Percentiles rank a stretch among this genome's conserved stretches.
Conservation (phyloP, 2,113 vertebrate genomes). For the Donacobius atricapilla region DNA sequence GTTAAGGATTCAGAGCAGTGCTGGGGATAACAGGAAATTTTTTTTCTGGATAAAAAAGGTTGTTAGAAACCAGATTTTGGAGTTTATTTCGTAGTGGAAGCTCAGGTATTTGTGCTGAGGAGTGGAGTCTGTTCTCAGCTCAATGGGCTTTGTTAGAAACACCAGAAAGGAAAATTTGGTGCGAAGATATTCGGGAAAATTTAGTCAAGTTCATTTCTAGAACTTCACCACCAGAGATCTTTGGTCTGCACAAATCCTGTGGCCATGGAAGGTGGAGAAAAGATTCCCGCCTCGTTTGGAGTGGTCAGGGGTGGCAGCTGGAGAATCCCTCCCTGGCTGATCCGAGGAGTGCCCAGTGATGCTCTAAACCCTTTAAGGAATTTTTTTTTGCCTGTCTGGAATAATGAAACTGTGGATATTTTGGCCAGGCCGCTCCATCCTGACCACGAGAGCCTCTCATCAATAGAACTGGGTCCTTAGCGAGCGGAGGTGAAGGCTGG, state of each 20-base stretch:
- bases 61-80: neutral
- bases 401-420: neutral
- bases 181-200: neutral
- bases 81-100: neutral
- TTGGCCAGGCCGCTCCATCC: neutral
- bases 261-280: accelerated
- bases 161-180: neutral
- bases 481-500: neutral
- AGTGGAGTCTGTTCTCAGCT: neutral
- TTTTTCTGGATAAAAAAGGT: neutral
- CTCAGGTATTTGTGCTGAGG: neutral
- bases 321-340: neutral
- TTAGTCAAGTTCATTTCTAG: neutral
- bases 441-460: neutral
- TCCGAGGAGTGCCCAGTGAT: neutral
- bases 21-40: neutral
- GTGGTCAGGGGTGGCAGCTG: neutral
- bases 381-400: neutral
- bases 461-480: neutral
- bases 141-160: accelerated
- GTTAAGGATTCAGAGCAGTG: neutral
- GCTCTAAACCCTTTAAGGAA: neutral
- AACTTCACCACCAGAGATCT: neutral
- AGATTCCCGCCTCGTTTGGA: neutral
- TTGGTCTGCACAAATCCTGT: neutral